Evolutionary conservation across 1,140 invertebrate genomes (phyloP), one percentile per base, ranked within the genome.

Genomic region (Agrilus planipennis): DNA sequence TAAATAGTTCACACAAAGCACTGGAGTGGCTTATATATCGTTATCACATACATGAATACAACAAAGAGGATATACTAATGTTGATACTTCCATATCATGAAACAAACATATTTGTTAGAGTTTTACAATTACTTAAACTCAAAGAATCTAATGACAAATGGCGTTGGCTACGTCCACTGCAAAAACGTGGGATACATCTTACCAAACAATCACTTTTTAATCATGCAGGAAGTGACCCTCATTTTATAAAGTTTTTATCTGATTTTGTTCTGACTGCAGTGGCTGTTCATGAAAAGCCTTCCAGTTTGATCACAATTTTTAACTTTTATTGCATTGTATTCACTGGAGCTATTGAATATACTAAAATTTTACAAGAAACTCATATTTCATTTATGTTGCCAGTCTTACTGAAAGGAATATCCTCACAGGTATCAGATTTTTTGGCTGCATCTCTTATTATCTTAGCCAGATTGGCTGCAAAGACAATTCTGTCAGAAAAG

Each of bases 1-100:
- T 91, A 0, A 81, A 80, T 55, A 75, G 83, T 10, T 73, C 89
- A 7, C 86, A 93, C 41, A 87, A 93, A 71, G 78, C 85, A 15
- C 60, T 96, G 17, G 93, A 96, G 72, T 96, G 91, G 92, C 67
- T 97, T 2, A 76, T 95, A 32, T 73, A 84, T 45, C 77, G 90
- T 52, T 95, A 83, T 61, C 76, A 81, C 32, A 82, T 96, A 44
- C 85, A 96, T 53, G 68, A 84, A 34, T 95, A 82, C 57, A 95
- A 95, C 57, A 73, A 75, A 39, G 77, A 85, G 57, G 75, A 80
- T 1, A 73, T 93, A 22, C 65, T 97, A 44, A 68, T 78, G 44
- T 65, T 86, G 27, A 80, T 89, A 37, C 57, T 97, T 28, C 91
- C 93, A 0, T 95, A 92, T 58, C 88, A 94, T 63, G 84, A 92